Conservation (phyloP, 1,140 invertebrate species). For the Nomia melanderi region DNA sequence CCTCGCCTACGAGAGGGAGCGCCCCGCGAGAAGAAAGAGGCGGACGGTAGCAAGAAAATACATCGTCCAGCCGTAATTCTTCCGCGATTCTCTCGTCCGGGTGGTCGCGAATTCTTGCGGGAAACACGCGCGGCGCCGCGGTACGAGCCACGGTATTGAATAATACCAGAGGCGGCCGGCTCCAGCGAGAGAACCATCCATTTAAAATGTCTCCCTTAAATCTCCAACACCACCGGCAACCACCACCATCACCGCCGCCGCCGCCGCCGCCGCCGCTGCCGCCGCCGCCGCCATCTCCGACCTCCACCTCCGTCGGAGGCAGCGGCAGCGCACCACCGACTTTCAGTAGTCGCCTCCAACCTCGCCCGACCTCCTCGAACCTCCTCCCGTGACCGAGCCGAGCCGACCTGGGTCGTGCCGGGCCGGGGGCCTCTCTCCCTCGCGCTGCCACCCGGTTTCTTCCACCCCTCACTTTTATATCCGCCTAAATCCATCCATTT, state of each 20-base stretch:
- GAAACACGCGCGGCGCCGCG: conserved; percentile 50
- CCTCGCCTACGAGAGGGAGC: no score
- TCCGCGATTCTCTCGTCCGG: conserved; percentile 30
- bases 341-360: conserved; percentile 72
- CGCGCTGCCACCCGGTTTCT: conserved; percentile 51
- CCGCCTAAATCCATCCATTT: conserved; percentile 78
- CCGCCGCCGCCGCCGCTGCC: conserved; percentile 27
- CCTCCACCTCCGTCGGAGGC: conserved; percentile 50
- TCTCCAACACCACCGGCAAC: conserved; percentile 67
- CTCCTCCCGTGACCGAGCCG: conserved; percentile 48
- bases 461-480: conserved; percentile 71
- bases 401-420: no score
- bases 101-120: conserved; percentile 59
- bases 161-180: conserved; percentile 62
- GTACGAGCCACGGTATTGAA: conserved; percentile 64
- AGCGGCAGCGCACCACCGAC: conserved; percentile 42
- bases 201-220: conserved; percentile 75
- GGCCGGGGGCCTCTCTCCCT: conserved; percentile 50
- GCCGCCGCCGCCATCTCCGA: conserved; percentile 45
- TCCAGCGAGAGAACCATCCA: conserved; percentile 67
- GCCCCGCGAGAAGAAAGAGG: not conserved
- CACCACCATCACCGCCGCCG: conserved; percentile 57
- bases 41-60: not conserved
- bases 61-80: not conserved
- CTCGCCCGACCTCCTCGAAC: conserved; percentile 45